Conservation (phyloP, 2,888 invertebrate genomes). For the Suillia variegata region DNA sequence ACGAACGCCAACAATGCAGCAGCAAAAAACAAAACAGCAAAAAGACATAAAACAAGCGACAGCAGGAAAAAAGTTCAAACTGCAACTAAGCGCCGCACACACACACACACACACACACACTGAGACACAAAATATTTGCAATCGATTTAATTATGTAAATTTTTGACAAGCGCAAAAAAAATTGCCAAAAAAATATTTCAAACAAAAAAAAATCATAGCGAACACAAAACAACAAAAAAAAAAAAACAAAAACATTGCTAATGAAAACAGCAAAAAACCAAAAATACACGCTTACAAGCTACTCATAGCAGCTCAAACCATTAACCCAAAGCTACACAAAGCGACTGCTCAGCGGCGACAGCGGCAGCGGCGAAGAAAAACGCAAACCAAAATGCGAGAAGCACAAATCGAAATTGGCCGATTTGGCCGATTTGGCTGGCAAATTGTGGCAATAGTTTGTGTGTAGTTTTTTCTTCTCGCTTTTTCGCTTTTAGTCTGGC, state of each 20-base stretch:
- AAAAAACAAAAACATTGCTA: slow-evolving; percentile 11
- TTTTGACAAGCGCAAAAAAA: slow-evolving; percentile 14
- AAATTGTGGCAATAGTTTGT: slow-evolving; percentile 10
- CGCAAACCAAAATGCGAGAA: background rate
- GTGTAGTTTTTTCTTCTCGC: no score
- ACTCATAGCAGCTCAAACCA: background rate
- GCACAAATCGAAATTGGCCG: background rate
- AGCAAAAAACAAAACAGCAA: background rate
- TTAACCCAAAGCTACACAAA: slow-evolving; percentile 7
- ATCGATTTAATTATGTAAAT: slow-evolving; percentile 29
- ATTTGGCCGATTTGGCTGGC: slow-evolving; percentile 10
- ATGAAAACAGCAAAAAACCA: background rate
- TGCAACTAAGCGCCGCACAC: background rate
- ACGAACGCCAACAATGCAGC: background rate
- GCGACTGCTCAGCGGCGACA: no score
- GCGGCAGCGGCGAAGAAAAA: background rate
- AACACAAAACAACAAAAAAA: background rate
- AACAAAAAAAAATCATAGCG: background rate
- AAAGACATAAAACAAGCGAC: no score
- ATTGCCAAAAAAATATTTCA: background rate
- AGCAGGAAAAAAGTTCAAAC: slow-evolving; percentile 1
- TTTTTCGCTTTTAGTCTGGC: background rate
- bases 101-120: background rate
- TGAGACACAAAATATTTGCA: slow-evolving; percentile 17
- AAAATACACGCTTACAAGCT: background rate